These are phyloP conservation scores for Bombus polaris DNA, from an alignment of 1,140 invertebrate species.

Conservation along the genomic window DNA sequence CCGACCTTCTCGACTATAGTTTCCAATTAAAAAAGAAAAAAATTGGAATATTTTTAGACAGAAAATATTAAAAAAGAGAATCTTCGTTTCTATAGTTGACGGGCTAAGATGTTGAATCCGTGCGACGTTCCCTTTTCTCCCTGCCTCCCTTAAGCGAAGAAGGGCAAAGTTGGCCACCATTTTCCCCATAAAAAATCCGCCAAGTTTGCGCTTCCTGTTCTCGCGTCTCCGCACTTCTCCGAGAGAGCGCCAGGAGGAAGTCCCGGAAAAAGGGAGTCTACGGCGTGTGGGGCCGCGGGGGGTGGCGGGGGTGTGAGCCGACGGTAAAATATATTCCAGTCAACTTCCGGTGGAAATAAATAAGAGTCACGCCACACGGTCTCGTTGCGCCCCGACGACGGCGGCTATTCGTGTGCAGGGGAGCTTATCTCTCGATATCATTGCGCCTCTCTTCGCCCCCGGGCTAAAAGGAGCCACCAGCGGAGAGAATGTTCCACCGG, in stretches of 20 bases:
- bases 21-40: background rate
- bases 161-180: conserved; percentile 66
- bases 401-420: conserved; percentile 75
- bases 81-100: conserved; percentile 17
- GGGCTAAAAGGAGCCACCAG: conserved; percentile 50
- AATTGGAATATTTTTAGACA: background rate
- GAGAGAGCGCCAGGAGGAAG: conserved; percentile 71
- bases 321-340: conserved; percentile 82
- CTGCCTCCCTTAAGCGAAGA: background rate
- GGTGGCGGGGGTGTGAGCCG: conserved; percentile 65
- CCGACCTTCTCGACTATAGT: background rate
- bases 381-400: conserved; percentile 72
- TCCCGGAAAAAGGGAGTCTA: conserved; percentile 58
- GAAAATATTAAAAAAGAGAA: background rate
- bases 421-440: conserved; percentile 80
- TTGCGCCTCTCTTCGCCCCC: conserved; percentile 33
- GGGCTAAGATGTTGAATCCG: conserved; percentile 36
- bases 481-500: conserved; percentile 47
- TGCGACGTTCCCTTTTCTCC: background rate
- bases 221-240: conserved; percentile 76
- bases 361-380: conserved; percentile 81
- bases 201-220: conserved; percentile 81
- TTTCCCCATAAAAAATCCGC: conserved; percentile 79
- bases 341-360: conserved; percentile 83
- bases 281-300: background rate